phyloP scores from a whole-genome alignment of 30 jellyfish, hydroid and myxozoan species.

The Pseudorhiza aurosa region DNA sequence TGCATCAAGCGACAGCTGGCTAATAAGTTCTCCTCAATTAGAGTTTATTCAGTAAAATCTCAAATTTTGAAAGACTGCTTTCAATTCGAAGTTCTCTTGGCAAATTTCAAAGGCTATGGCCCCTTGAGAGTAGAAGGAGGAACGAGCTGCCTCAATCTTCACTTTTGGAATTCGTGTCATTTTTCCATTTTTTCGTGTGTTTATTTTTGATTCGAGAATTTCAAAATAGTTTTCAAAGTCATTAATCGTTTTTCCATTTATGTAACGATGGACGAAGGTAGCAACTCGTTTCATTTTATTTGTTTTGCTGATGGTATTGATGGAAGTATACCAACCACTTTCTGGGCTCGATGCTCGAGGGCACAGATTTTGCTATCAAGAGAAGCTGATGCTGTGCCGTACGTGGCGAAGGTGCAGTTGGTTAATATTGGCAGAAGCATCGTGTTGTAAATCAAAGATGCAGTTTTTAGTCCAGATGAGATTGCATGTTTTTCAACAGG shows the following conservation, averaged over 20 bases:
- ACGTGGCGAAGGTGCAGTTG: slow-evolving; percentile 5
- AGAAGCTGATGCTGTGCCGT: slow-evolving; percentile 45
- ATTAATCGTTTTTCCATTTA: slow-evolving; percentile 34
- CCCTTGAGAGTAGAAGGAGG: slow-evolving; percentile 43
- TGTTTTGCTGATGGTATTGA: slow-evolving; percentile 49
- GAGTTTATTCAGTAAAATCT: slow-evolving; percentile 10
- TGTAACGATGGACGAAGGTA: slow-evolving; percentile 47
- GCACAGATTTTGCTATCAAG: slow-evolving; percentile 38
- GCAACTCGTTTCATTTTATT: slow-evolving; percentile 46
- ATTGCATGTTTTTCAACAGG: neutral
- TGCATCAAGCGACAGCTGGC: too few species aligned
- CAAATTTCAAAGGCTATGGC: too few species aligned
- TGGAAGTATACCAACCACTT: slow-evolving; percentile 32
- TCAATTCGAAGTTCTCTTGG: slow-evolving; percentile 40
- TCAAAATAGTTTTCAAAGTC: slow-evolving; percentile 41
- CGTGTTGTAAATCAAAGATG: neutral
- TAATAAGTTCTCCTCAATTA: neutral
- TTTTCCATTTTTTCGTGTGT: slow-evolving; percentile 40
- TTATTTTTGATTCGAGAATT: slow-evolving; percentile 32
- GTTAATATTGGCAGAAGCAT: neutral
- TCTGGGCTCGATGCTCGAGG: slow-evolving; percentile 59
- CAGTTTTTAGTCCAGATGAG: neutral
- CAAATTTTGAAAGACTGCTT: slow-evolving; percentile 9
- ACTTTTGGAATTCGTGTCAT: slow-evolving; percentile 43
- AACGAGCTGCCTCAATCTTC: slow-evolving; percentile 54